Conservation (phyloP, 2,797 vertebrate species). For the Botia kubotai region DNA sequence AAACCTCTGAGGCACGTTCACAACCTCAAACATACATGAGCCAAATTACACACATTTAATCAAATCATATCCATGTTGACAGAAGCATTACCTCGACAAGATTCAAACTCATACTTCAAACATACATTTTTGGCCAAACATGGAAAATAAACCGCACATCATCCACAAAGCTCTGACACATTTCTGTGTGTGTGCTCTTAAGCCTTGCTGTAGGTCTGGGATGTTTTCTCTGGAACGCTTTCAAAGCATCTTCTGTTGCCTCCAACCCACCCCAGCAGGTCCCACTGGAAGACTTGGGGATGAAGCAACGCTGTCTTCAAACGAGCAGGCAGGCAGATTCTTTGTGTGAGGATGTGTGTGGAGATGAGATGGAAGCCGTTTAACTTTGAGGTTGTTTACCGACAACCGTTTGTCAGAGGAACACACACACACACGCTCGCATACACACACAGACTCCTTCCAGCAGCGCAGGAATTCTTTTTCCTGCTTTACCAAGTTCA, state of each 20-base stretch:
- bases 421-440: slow-evolving; percentile 24
- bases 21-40: neutral
- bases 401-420: slow-evolving; percentile 43
- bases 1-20: neutral
- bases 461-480: slow-evolving; percentile 12
- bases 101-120: neutral
- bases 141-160: slow-evolving; percentile 18
- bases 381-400: slow-evolving; percentile 61
- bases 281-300: slow-evolving; percentile 54
- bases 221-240: slow-evolving; percentile 50
- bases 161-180: slow-evolving; percentile 41
- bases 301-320: slow-evolving; percentile 52
- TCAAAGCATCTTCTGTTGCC: slow-evolving; percentile 54
- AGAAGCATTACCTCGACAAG: neutral
- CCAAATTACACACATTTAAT: slow-evolving; percentile 7
- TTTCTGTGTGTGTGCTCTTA: slow-evolving; percentile 46
- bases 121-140: slow-evolving; percentile 3
- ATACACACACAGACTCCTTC: neutral
- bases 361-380: slow-evolving; percentile 56
- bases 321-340: slow-evolving; percentile 40
- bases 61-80: slow-evolving; percentile 38
- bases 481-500: neutral
- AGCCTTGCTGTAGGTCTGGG: slow-evolving; percentile 52
- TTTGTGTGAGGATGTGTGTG: slow-evolving; percentile 40
- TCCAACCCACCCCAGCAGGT: slow-evolving; percentile 51